phyloP scores from a whole-genome alignment of 1,140 invertebrate genomes.

The Babylonia areolata region DNA sequence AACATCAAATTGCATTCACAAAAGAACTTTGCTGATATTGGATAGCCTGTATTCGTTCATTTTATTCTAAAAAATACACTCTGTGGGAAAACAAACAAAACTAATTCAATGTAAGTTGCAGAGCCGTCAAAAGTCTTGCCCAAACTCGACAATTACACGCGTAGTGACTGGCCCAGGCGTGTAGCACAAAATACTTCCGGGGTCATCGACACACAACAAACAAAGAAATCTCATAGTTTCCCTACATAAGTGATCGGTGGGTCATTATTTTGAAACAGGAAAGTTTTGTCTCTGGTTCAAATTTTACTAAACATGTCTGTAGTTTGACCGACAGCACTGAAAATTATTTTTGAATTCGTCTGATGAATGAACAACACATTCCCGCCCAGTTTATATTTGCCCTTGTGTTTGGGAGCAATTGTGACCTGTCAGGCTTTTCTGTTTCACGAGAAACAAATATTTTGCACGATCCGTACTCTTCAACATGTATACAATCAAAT shows the following conservation, averaged over 20 bases:
- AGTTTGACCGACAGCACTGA: neutral
- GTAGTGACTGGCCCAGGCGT: neutral
- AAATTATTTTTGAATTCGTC: constrained; percentile 36
- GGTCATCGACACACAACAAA: neutral
- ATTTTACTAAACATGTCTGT: neutral
- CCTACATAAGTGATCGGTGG: neutral
- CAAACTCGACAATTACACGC: neutral
- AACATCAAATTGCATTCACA: neutral
- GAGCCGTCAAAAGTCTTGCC: neutral
- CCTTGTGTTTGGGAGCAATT: neutral
- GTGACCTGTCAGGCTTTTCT: neutral
- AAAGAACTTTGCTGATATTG: neutral
- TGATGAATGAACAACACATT: constrained; percentile 44
- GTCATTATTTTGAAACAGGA: neutral
- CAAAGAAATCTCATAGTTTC: neutral
- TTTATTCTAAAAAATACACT: neutral
- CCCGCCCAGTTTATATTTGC: constrained; percentile 34
- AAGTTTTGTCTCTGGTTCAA: neutral
- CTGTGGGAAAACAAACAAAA: neutral
- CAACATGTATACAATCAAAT: neutral
- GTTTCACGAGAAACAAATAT: neutral
- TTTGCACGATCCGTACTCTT: neutral
- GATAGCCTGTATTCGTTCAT: neutral
- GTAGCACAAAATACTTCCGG: neutral
- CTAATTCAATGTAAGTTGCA: neutral